Base-by-base conservation (phyloP, 2,888 invertebrate genomes). In the Xylota segnis region DNA sequence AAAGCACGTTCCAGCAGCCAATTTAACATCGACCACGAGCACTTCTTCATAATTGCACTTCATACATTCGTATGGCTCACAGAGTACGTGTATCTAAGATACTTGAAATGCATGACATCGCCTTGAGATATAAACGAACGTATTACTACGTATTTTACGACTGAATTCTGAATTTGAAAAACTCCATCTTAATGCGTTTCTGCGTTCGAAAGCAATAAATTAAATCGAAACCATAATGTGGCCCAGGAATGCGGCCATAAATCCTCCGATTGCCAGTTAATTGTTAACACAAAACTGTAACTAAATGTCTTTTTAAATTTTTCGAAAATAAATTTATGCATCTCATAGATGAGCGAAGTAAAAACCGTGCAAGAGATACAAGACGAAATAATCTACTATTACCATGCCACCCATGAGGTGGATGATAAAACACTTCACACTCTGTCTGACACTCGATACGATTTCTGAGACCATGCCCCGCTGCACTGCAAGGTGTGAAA, bases 371-470 rank as follows among this genome's bases (percentile, higher is more conserved):
- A 7, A 29, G 7, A 23, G 0, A 7, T 7, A 32, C 27, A 27
- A 45, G n/a, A 16, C 27, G 34, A 79, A 63, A 58, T 66, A 47
- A 40, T 66, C 45, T 58, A 74, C 50, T 27, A 56, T 61, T 27
- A 54, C 29, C 16, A 34, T 54, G 58, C 83, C 74, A 74, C 78
- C 83, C 74, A 84, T 75, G 74, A 56, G 37, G 29, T 40, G 14
- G 52, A 54, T 71, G 71, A 71, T 47, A 56, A 27, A 77, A 56
- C 56, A 59, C 43, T 78, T 83, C 54, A 74, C 78, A 83, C 78
- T 79, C 54, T 47, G 47, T 66, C 43, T 71, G 79, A 50, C 63
- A 84, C 81, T 70, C 59, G 79, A 84, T 84, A 79, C 74, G 74
- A 74, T 84, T 65, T 84, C 83, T 74, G 61, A 74, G 58, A 54